These are phyloP conservation scores for Ferrisia virgata DNA, from an alignment of 2,888 invertebrate genomes.

Conservation along the genomic window DNA sequence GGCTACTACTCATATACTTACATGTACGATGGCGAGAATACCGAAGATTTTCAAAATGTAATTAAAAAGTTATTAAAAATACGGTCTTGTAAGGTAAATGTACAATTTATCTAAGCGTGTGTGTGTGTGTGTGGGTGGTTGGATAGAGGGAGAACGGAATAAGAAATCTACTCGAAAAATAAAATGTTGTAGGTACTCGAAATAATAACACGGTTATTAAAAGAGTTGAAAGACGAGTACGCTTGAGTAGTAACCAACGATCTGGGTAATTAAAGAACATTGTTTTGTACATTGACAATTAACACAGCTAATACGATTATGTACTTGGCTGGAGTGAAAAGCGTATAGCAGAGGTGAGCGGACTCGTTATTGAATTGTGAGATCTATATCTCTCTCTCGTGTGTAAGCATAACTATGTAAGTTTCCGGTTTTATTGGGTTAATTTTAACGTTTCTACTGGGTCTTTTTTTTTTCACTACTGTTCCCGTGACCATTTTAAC, in stretches of 20 bases:
- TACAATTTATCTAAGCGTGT: background rate
- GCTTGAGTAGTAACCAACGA: background rate
- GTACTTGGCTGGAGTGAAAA: background rate
- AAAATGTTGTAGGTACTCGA: background rate
- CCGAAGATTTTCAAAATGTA: background rate
- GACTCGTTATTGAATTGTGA: constrained; percentile 20
- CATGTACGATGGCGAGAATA: background rate
- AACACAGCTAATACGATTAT: background rate
- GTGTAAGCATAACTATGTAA: background rate
- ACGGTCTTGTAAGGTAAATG: background rate
- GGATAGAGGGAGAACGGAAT: background rate
- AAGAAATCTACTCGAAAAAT: background rate
- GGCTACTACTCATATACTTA: too few relatives aligned
- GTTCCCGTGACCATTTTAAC: background rate
- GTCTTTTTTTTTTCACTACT: background rate
- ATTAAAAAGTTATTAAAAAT: background rate
- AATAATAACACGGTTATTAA: background rate
- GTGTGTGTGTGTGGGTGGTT: background rate
- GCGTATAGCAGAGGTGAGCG: background rate
- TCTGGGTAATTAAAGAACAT: constrained; percentile 4
- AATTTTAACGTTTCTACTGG: background rate
- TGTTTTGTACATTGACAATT: constrained; percentile 22
- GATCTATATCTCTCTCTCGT: constrained; percentile 11
- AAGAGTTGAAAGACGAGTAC: background rate
- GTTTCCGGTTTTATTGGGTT: background rate